Evolutionary conservation across 2,113 vertebrate species (phyloP).

Genomic region (Neogobius melanostomus): DNA sequence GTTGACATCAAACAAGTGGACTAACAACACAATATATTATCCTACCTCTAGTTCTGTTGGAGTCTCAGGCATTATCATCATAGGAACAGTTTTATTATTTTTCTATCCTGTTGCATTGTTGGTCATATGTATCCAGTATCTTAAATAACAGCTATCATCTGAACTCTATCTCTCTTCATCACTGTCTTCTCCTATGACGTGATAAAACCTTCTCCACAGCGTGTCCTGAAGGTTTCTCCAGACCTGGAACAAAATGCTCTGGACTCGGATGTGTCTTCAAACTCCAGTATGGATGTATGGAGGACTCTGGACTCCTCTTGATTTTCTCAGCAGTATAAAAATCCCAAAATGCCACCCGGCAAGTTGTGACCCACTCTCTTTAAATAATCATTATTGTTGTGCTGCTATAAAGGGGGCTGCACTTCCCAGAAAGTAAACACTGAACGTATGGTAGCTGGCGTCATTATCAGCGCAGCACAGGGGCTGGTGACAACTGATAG

Average conservation of each 20-base stretch:
- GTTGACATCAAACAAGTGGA: background rate
- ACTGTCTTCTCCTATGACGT: slow-evolving; percentile 63
- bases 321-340: background rate
- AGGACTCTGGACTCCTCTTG: slow-evolving; percentile 2
- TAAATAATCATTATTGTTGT: slow-evolving; percentile 16
- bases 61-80: slow-evolving; percentile 64
- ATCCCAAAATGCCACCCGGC: background rate
- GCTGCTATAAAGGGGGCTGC: slow-evolving; percentile 4
- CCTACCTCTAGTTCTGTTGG: slow-evolving; percentile 67
- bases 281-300: background rate
- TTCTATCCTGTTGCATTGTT: slow-evolving; percentile 30
- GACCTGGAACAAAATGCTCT: slow-evolving; percentile 19
- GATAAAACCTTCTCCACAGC: slow-evolving; percentile 48
- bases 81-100: slow-evolving; percentile 22
- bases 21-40: background rate
- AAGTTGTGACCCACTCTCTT: slow-evolving; percentile 8
- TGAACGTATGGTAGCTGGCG: slow-evolving; percentile 30
- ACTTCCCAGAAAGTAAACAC: slow-evolving; percentile 43
- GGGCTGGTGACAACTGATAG: slow-evolving; percentile 72
- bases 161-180: slow-evolving; percentile 67
- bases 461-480: slow-evolving; percentile 67
- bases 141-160: slow-evolving; percentile 61
- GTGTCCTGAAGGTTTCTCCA: slow-evolving; percentile 19
- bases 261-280: background rate
- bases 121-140: slow-evolving; percentile 21